phyloP scores from a whole-genome alignment of 2,888 invertebrate genomes.

The Odontothrips loti region DNA sequence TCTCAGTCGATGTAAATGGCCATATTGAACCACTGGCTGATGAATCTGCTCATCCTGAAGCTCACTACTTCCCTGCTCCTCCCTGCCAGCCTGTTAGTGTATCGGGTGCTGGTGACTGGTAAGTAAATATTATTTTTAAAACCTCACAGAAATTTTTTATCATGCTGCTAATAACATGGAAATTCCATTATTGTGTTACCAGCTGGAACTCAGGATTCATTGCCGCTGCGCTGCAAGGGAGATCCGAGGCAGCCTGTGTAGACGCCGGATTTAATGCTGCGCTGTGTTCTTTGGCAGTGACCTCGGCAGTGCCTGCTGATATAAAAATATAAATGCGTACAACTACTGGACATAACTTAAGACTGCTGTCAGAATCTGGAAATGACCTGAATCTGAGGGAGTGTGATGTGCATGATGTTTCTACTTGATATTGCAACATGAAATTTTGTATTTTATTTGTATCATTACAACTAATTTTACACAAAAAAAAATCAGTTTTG shows the following conservation, averaged over 20 bases:
- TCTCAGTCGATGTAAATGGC: background rate
- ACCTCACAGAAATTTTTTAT: background rate
- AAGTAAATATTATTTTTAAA: background rate
- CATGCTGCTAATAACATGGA: background rate
- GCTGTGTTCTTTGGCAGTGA: background rate
- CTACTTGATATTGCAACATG: no score
- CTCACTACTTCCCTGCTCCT: slow-evolving; percentile 33
- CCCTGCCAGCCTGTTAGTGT: slow-evolving; percentile 31
- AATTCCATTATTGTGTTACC: background rate
- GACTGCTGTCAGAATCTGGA: no score
- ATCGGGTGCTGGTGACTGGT: slow-evolving; percentile 39
- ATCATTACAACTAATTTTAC: no score
- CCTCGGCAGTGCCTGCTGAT: background rate
- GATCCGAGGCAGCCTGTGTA: background rate
- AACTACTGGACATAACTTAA: no score
- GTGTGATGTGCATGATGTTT: no score
- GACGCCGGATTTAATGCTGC: background rate
- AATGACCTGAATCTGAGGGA: no score
- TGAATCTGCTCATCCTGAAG: background rate
- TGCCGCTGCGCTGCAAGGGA: background rate
- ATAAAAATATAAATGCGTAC: background rate
- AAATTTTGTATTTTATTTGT: no score
- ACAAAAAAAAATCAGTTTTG: no score
- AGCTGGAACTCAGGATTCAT: slow-evolving; percentile 9
- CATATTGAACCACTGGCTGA: background rate